Evolutionary conservation across 64 coral and sea anemone species (phyloP).

Genomic region (Actinia equina): DNA sequence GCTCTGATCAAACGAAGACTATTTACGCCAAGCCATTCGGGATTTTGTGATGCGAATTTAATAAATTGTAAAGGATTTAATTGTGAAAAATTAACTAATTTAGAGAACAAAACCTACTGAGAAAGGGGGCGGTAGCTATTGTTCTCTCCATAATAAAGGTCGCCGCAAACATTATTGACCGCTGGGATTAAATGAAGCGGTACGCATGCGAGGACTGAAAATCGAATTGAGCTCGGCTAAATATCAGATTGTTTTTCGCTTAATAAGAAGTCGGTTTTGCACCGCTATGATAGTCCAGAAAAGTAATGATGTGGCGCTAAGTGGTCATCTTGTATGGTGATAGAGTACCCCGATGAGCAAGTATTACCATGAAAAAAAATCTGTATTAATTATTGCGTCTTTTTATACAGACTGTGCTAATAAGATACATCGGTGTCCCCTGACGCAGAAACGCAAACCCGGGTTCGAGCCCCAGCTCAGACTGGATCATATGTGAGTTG

Average conservation of each 20-base stretch:
- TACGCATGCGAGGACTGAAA: slow-evolving; percentile 15
- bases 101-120: slow-evolving; percentile 25
- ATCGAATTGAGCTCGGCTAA: neutral
- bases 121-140: slow-evolving; percentile 42
- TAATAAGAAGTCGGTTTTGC: slow-evolving; percentile 32
- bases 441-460: too few species aligned
- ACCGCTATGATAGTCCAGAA: neutral
- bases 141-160: slow-evolving; percentile 33
- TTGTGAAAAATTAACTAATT: slow-evolving; percentile 53
- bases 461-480: too few species aligned
- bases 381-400: neutral
- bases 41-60: slow-evolving; percentile 36
- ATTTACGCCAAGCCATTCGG: slow-evolving; percentile 20
- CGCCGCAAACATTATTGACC: slow-evolving; percentile 30
- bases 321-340: neutral
- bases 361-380: neutral
- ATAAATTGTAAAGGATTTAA: slow-evolving; percentile 48
- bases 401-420: neutral
- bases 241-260: slow-evolving; percentile 32
- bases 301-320: neutral
- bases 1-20: slow-evolving; percentile 16
- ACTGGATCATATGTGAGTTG: too few species aligned
- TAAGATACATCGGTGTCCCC: neutral
- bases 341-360: neutral
- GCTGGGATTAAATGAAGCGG: slow-evolving; percentile 32